Base-by-base conservation (phyloP, 2,113 vertebrate genomes). In the Oncorhynchus gorbuscha region DNA sequence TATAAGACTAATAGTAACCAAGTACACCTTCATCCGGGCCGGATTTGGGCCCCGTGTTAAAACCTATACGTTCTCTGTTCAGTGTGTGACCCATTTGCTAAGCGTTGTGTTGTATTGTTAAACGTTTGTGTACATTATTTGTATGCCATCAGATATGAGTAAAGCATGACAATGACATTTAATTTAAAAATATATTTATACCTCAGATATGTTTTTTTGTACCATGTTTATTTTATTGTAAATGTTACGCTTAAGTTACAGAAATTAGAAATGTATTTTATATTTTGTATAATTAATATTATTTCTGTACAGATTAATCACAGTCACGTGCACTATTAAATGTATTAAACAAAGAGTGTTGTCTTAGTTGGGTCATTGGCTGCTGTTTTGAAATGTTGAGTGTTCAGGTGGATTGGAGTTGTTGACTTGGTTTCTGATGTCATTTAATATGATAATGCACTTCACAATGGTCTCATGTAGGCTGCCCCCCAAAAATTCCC, bases 171-270 rank as follows among this genome's bases (percentile, higher is more conserved):
- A 94, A 94, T 95, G 92, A 93, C 91, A 94, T 92, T 96, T 99
- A 98, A 99, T 98, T 99, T 99, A 98, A 96, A 86, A 92, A 86
- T 96, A 93, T 99, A 99, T 99, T 99, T 99, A 99, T 99, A 98
- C 95, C 95, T 97, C 96, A 95, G 90, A 96, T 97, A 96, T 92
- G 94, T 94, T 92, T 92, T 93, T 95, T 89, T 91, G 87, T 92
- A 84, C 55, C 81, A 93, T 94, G 85, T 85, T 85, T 89, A 92
- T 93, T 92, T 85, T 93, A 94, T 93, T 97, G 96, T 96, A 97
- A 96, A 97, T 97, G 95, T 94, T 94, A 94, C 94, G 92, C 93
- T 93, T 91, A 94, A 92, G 94, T 90, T 94, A 94, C 91, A 92
- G 87, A 96, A 96, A 91, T 95, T 91, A 92, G 87, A 96, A 96